Percentiles rank a stretch among this genome's conserved stretches.
phyloP scores from a whole-genome alignment of 2,888 invertebrate genomes.

The Sepioteuthis lessoniana region DNA sequence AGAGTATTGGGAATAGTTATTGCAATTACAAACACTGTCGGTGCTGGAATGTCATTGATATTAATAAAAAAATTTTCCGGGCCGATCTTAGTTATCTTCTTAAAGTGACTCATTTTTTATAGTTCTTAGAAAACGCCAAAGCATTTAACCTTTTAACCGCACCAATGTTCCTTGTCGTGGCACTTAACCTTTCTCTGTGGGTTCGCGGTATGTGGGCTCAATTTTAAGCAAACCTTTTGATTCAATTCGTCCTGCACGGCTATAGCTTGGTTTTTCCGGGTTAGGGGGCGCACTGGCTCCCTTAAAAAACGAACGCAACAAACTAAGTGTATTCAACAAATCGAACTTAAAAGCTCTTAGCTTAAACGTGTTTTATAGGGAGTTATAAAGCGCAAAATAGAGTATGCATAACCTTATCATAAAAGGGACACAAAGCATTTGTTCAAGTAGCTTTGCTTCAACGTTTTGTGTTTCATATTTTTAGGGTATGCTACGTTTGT shows the following conservation, averaged over 20 bases:
- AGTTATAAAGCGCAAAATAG: not conserved
- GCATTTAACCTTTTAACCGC: not conserved
- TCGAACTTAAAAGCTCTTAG: not conserved
- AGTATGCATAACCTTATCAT: not conserved
- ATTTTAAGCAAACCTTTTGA: constrained; percentile 33
- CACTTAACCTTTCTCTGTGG: not conserved
- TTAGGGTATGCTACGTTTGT: not conserved
- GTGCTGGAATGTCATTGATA: too few relatives aligned
- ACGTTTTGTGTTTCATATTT: not conserved
- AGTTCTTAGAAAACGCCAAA: not conserved
- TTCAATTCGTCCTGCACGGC: not conserved
- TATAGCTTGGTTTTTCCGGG: not conserved
- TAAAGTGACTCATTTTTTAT: not conserved
- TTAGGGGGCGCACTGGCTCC: not conserved
- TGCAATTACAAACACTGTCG: too few relatives aligned
- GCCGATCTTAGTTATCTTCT: not conserved
- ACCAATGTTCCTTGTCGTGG: not conserved
- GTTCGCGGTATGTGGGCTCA: not conserved
- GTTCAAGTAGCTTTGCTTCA: not conserved
- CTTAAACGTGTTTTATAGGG: not conserved
- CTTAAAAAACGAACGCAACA: not conserved
- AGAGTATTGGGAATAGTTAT: too few relatives aligned
- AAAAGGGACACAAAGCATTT: not conserved
- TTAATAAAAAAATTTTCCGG: not conserved
- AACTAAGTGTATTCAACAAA: not conserved